Evolutionary conservation across 2,797 vertebrate genomes (phyloP), one percentile per base, ranked within the genome.

Genomic region (Sciaenops ocellatus): DNA sequence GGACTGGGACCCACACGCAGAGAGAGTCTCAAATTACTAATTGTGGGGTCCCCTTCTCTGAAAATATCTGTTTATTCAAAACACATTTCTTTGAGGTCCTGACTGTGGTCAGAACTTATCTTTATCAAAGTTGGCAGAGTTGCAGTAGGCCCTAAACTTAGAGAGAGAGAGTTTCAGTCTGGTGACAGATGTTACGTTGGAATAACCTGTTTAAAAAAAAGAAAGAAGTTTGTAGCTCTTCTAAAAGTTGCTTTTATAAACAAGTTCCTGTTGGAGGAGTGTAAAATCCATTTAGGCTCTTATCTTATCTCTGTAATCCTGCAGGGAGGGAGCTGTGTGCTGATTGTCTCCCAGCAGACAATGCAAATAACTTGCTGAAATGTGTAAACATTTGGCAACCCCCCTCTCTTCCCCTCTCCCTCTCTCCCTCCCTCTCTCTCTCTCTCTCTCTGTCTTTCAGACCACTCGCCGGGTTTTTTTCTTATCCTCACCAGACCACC

Each of bases 21-120:
- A 88, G 83, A 89, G 84, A 88, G 93, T 94, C 86, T 96, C 95
- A 91, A 78, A 91, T 96, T 95, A 95, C 95, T 95, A 95, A 96
- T 96, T 95, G 93, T 91, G 93, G 93, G 94, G 91, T 93, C 88
- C 92, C 92, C 89, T 77, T 89, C 83, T 85, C 91, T 83, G 82
- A 91, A 94, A 95, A 94, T 93, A 94, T 93, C 89, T 93, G 92
- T 95, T 95, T 94, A 95, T 95, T 92, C 82, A 89, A 94, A 94
- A 92, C 92, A 92, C 79, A 89, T 93, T 94, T 90, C 82, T 87
- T 69, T 80, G 87, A 89, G 92, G 89, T 86, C 80, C 82, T 55
- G 74, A 47, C 71, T 71, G 57, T 57, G 76, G 76, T 63, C 73
- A 79, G 50, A 84, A 83, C 69, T 81, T 80, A 73, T 87, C 84